Base-by-base conservation (phyloP, 2,888 invertebrate genomes). In the Pecten maximus region DNA sequence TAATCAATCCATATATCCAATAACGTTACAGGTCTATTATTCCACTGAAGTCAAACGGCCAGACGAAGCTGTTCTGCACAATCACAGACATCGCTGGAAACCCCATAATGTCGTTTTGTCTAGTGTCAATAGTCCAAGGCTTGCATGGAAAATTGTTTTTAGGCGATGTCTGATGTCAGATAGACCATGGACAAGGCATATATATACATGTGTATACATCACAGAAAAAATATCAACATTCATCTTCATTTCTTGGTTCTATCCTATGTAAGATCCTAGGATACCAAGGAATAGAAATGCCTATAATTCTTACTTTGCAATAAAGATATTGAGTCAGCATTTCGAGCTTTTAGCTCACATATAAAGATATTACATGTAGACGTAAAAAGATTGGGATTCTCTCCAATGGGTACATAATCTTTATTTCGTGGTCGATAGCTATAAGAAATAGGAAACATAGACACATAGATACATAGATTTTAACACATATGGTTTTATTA, bases 1-100 rank as follows among this genome's bases (percentile, higher is more conserved):
- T 74, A 74, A 74, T 23, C 28, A 74, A 74, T 74, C 74, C 74
- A 28, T 74, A 74, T 10, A 74, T 74, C 74, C 74, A 74, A 74
- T 74, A 74, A 74, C 35, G 74, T 23, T 74, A 74, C 74, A 74
- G 28, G 74, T 74, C 74, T 74, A 74, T 74, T 74, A 74, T 74
- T 74, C 28, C 23, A 23, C 12, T 10, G 60, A 74, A 74, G 74
- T 74, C 74, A 74, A 74, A 74, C 35, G 28, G 35, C 74, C 74
- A 74, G 74, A 74, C 74, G 12, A 74, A 74, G 74, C 74, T 74
- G 74, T 35, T 28, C 35, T 74, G 74, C 35, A 74, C 74, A 74
- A 74, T 74, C 74, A 74, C 74, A 28, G 28, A 35, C 74, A 35
- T 74, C 35, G 74, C 35, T 15, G 74, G 74, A 35, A 74, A 35